Conservation (phyloP, 2,888 invertebrate genomes). For the Rhingia campestris region DNA sequence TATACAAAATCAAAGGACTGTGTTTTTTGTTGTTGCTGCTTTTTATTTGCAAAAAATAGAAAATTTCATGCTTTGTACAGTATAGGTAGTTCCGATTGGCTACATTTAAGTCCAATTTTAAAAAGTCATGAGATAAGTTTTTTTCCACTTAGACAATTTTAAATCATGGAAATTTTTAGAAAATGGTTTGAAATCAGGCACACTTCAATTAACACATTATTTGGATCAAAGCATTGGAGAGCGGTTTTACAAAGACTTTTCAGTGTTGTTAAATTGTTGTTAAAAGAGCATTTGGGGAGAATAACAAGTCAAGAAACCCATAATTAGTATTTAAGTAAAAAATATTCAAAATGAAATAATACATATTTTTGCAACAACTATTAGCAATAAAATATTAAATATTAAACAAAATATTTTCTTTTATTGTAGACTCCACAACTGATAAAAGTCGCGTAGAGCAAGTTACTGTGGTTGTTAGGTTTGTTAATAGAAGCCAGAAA, state of each 20-base stretch:
- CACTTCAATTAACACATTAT: neutral
- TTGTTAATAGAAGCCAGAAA: slow-evolving; percentile 41
- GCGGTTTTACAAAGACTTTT: neutral
- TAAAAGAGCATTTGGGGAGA: slow-evolving; percentile 44
- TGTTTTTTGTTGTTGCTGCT: no score
- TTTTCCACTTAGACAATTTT: slow-evolving; percentile 4
- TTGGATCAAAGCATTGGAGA: slow-evolving; percentile 7
- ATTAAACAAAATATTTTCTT: slow-evolving; percentile 52
- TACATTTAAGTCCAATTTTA: no score
- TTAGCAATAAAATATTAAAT: slow-evolving; percentile 44
- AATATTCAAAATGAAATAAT: slow-evolving; percentile 36
- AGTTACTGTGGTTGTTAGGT: no score
- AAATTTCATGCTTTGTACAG: no score
- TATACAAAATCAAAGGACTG: no score
- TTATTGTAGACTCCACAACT: slow-evolving; percentile 48
- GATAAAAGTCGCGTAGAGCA: no score
- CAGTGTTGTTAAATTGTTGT: slow-evolving; percentile 11
- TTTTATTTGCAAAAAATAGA: no score
- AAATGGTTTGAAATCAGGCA: slow-evolving; percentile 1
- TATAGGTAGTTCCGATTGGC: no score
- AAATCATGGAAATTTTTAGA: slow-evolving; percentile 5
- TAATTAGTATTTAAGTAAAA: slow-evolving; percentile 41
- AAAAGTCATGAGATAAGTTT: neutral
- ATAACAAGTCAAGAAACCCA: slow-evolving; percentile 46
- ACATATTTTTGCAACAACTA: slow-evolving; percentile 21